Evolutionary conservation across 2,797 vertebrate species (phyloP).

Genomic region (Neosilurus mollespiculum): DNA sequence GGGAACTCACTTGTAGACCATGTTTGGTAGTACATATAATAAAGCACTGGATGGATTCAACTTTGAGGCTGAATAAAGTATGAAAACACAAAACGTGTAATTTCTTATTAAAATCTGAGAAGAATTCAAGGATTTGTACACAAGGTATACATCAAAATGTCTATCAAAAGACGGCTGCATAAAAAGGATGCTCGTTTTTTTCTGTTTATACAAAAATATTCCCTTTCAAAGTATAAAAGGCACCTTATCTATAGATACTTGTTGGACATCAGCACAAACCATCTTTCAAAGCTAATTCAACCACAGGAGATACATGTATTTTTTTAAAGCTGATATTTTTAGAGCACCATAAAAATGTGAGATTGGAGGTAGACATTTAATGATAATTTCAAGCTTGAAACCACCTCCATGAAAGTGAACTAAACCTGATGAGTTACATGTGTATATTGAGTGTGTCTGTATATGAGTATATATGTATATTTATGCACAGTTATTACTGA

Average conservation of each 20-base stretch:
- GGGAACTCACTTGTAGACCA: not conserved
- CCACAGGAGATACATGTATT: constrained; percentile 40
- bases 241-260: constrained; percentile 50
- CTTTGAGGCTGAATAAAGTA: constrained; percentile 10
- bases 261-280: constrained; percentile 27
- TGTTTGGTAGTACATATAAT: constrained; percentile 5
- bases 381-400: constrained; percentile 59
- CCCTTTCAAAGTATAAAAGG: constrained; percentile 49
- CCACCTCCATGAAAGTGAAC: constrained; percentile 38
- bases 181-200: constrained; percentile 23
- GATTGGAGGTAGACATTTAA: constrained; percentile 85
- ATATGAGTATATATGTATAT: constrained; percentile 11
- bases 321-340: constrained; percentile 48
- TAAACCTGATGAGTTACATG: constrained; percentile 38
- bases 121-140: constrained; percentile 40
- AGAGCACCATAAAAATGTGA: constrained; percentile 76
- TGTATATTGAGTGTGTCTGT: constrained; percentile 22
- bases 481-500: constrained; percentile 1
- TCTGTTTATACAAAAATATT: constrained; percentile 54
- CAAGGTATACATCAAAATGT: constrained; percentile 18
- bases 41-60: not conserved
- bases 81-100: constrained; percentile 1
- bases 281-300: constrained; percentile 37
- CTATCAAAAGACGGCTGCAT: constrained; percentile 24
- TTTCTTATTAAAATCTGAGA: not conserved